Conservation (phyloP, 53 echinoderm and acorn worm species). For the Crossaster papposus region DNA sequence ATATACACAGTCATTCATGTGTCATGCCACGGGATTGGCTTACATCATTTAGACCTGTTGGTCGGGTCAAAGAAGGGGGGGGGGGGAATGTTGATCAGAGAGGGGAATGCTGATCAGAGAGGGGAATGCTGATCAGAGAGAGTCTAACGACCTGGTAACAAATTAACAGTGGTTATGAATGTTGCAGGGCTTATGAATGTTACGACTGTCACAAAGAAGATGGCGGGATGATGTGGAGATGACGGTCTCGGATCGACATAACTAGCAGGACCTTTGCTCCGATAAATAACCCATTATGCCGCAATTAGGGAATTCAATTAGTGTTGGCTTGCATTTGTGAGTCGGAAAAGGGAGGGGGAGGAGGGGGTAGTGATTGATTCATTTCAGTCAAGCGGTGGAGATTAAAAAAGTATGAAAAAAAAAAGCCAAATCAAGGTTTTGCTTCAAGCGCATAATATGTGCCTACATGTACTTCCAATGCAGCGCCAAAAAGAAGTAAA, state of each 20-base stretch:
- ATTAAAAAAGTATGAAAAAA: not conserved
- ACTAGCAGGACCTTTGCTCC: not conserved
- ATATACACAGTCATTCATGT: conserved; percentile 5
- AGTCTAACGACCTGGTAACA: not conserved
- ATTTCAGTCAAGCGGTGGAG: not conserved
- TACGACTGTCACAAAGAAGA: not conserved
- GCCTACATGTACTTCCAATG: no score
- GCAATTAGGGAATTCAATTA: not conserved
- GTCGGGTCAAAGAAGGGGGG: no score
- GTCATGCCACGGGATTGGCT: not conserved
- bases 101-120: no score
- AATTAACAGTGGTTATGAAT: conserved; percentile 2
- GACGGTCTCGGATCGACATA: not conserved
- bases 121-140: not conserved
- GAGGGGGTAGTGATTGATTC: not conserved
- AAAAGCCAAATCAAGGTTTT: no score
- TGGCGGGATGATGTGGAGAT: not conserved
- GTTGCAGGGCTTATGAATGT: not conserved
- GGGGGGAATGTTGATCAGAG: no score
- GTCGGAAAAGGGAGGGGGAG: no score
- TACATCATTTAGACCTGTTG: no score
- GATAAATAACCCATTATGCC: not conserved
- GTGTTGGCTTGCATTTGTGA: not conserved
- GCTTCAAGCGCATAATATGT: no score
- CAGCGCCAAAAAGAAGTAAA: no score